Base-by-base conservation (phyloP, 2,113 vertebrate genomes). In the Edolisoma coerulescens region DNA sequence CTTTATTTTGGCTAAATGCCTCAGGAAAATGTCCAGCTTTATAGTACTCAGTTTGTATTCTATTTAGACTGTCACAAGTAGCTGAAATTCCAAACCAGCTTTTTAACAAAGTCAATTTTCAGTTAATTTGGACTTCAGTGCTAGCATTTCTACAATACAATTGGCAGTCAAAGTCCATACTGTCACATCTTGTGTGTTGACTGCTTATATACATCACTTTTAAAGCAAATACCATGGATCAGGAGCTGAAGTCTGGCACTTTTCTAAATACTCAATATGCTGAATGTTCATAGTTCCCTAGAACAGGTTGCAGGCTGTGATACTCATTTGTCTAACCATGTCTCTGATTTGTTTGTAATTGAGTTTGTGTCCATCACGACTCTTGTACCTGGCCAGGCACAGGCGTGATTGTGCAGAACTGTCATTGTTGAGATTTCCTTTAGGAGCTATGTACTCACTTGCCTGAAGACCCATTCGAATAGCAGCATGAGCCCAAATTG, bases 191-290 rank as follows among this genome's bases (percentile, higher is more conserved):
- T 71, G 39, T 82, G 68, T 45, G 35, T 93, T 81, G 80, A 52
- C 69, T 94, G 63, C 61, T 93, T 85, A 69, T 41, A 27, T 68
- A 41, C 13, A 84, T 42, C 33, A 81, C 57, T 95, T 84, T 2
- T 70, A 92, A 95, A 95, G 86, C 73, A 95, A 96, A 96, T 92
- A 90, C 85, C 93, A 84, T 91, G 77, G 84, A 93, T 95, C 83
- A 92, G 86, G 80, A 94, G 73, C 69, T 92, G 61, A 92, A 78
- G 86, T 75, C 77, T 91, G 89, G 42, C 76, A 67, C 27, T 35
- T 86, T 78, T 84, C 13, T 74, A 84, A 93, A 64, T 63, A 70
- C 10, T 74, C 23, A 45, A 5, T 67, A 49, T 61, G 33, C 35
- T 84, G 33, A 80, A 37, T 67, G 39, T 61, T 80, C 18, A 15